Evolutionary conservation across 2,797 vertebrate species (phyloP), one percentile per base, ranked within the genome.

Genomic region (Danio choprae): DNA sequence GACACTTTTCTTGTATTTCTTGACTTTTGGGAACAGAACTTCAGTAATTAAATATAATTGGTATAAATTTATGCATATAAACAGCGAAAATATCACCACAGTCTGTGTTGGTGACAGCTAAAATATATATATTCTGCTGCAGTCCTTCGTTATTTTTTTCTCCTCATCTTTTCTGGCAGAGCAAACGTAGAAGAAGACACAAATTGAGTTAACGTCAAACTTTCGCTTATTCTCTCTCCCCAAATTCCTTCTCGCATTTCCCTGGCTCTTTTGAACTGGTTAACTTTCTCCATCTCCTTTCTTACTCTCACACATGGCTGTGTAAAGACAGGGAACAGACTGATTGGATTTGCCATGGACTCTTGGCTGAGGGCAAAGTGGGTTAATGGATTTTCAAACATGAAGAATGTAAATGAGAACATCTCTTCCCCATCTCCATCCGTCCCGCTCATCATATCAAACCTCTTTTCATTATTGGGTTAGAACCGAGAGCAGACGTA

Each of bases 321-420:
- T 70, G 59, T 68, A 68, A 80, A 81, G 77, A 80, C 68, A 73
- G 68, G 48, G 58, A 71, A 68, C 79, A 65, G 79, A 76, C 81
- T 85, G 83, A 86, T 85, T 87, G 84, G 63, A 84, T 84, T 81
- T 80, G 67, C 67, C 65, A 75, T 65, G 43, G 69, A 84, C 83
- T 80, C 58, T 76, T 81, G 51, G 78, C 81, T 82, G 53, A 82
- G 79, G 79, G 76, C 68, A 81, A 82, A 82, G 68, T 72, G 77
- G 81, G 84, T 83, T 87, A 86, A 87, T 86, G 74, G 83, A 82
- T 84, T 85, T 84, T 63, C 68, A 80, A 79, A 82, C 63, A 81
- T 83, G 69, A 83, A 85, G 67, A 80, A 82, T 84, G 81, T 63
- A 79, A 85, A 81, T 80, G 77, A 74, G 72, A 76, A 65, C 43